Base-by-base conservation (phyloP, 2,113 vertebrate species). In the Terrapene triunguis region DNA sequence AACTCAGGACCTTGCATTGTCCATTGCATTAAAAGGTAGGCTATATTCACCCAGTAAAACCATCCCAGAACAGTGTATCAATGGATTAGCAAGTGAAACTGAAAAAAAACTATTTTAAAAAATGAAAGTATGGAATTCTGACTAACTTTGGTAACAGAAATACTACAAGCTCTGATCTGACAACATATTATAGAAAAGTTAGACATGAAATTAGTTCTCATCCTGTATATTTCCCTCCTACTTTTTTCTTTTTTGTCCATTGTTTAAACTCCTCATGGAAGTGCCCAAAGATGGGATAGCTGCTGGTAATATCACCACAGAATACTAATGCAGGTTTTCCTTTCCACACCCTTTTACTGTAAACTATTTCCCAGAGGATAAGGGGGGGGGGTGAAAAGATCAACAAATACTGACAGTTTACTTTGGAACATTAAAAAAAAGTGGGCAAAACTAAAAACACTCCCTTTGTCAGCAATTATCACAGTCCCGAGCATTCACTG, bases 321-420 rank as follows among this genome's bases (percentile, higher is more conserved):
- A 96, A 87, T 89, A 96, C 83, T 62, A 88, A 92, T 1, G 0
- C 59, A 8, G 88, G 87, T 65, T 93, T 89, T 89, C 84, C 42
- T 81, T 81, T 29, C 24, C 82, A 17, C 82, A 83, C 9, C 5
- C 35, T 21, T 59, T 59, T 87, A 84, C 48, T 89, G 80, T 80
- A 94, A 96, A 94, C 72, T 97, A 96, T 97, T 97, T 95, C 96
- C 97, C 96, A 97, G 94, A 96, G 95, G 96, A 94, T 72, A 96
- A 93, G 85, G 89, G 93, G 85, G 89, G 93, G 53, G 47, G 38
- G 84, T 2, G 90, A 88, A 76, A 51, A 42, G 13, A 51, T 42
- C 35, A 96, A 93, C 97, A 97, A 95, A 96, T 97, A 96, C 95
- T 90, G 91, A 89, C 96, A 97, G 88, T 94, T 94, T 96, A 84